Evolutionary conservation across 2,797 vertebrate species (phyloP), one percentile per base, ranked within the genome.

Genomic region (Alca torda): DNA sequence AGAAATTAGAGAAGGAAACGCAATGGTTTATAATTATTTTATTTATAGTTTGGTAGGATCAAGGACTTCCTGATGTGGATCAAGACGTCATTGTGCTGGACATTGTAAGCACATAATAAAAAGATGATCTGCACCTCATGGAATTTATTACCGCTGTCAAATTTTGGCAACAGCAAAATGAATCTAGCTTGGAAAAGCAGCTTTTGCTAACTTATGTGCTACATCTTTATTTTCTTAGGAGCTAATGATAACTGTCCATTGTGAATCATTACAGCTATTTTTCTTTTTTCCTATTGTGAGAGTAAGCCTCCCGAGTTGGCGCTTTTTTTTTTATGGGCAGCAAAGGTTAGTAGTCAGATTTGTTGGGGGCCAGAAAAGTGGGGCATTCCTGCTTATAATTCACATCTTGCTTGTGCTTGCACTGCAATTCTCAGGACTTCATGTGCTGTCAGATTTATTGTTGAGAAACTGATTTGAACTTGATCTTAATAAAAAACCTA

Each of bases 401-500:
- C 93, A 96, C 84, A 89, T 70, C 81, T 96, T 90, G 84, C 51
- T 93, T 96, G 93, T 97, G 82, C 76, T 90, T 91, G 46, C 41
- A 19, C 68, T 96, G 74, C 81, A 96, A 48, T 95, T 97, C 92
- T 93, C 78, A 90, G 67, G 48, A 61, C 92, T 90, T 96, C 77
- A 92, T 31, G 9, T 87, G 28, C 77, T 94, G 56, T 76, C 84
- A 93, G 89, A 97, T 97, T 94, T 96, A 97, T 85, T 70, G 53
- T 26, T 92, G 15, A 45, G 46, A 96, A 95, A 96, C 61, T 59
- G 45, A 79, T 94, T 95, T 73, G 91, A 80, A 90, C 33, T 74
- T 67, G n/a, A 63, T 91, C 76, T 94, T 95, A 85, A 97, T 91
- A 93, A 96, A 97, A 90, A 90, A 95, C 53, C 63, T 88, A 70